Evolutionary conservation across 2,888 invertebrate species (phyloP).

Genomic region (Microdon myrmicae): DNA sequence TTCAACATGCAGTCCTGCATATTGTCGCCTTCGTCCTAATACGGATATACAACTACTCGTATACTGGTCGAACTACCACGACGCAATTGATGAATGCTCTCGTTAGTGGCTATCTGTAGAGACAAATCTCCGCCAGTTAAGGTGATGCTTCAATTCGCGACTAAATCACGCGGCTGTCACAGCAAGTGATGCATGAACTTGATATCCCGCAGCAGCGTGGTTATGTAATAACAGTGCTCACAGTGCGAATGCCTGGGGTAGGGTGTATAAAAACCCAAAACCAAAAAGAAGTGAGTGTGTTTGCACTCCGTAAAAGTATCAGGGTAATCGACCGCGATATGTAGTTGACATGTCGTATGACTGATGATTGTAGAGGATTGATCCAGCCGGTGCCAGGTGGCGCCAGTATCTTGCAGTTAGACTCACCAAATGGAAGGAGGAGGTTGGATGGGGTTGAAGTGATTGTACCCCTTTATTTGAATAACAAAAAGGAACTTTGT

Average conservation of each 20-base stretch:
- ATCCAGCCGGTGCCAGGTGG: constrained; percentile 13
- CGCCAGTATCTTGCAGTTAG: constrained; percentile 31
- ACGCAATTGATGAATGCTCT: constrained; percentile 12
- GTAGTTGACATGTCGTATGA: constrained; percentile 48
- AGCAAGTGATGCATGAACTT: constrained; percentile 48
- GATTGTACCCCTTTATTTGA: constrained; percentile 23
- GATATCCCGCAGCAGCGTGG: constrained; percentile 20
- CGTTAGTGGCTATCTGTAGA: constrained; percentile 34
- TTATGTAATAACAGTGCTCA: constrained; percentile 30
- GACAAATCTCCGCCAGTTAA: constrained; percentile 41
- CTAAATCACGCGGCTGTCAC: constrained; percentile 34
- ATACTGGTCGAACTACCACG: constrained; percentile 4
- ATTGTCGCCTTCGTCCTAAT: constrained; percentile 19
- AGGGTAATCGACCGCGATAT: constrained; percentile 43
- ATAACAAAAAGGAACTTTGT: constrained; percentile 40
- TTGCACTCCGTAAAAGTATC: neutral
- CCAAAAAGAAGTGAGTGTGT: neutral
- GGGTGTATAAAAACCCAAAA: neutral
- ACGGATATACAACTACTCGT: constrained; percentile 8
- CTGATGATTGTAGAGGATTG: constrained; percentile 26
- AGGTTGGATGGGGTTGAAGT: neutral
- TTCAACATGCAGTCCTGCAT: constrained; percentile 2
- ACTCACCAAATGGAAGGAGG: constrained; percentile 16
- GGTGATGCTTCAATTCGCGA: constrained; percentile 46
- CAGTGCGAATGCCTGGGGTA: constrained; percentile 8